A percentile compares a stretch with the other conserved stretches of the same genome.
These are phyloP conservation scores for Habrosyne pyritoides DNA, from an alignment of 2,888 invertebrate species.

Conservation along the genomic window DNA sequence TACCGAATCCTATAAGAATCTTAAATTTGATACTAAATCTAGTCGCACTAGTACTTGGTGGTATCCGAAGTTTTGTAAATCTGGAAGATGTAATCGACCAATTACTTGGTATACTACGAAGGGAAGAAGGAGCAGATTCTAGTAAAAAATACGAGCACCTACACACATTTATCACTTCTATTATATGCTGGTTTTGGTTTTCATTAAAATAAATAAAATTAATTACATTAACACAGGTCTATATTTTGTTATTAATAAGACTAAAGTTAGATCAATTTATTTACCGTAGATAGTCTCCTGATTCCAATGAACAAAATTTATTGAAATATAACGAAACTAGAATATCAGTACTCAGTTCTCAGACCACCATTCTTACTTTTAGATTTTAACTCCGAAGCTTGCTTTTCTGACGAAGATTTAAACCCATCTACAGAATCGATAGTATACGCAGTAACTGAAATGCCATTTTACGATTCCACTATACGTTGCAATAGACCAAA, in stretches of 20 bases:
- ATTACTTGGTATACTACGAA: constrained; percentile 34
- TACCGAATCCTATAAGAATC: background rate
- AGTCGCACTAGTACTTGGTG: constrained; percentile 16
- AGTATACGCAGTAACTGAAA: background rate
- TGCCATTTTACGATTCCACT: background rate
- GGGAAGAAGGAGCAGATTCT: constrained; percentile 8
- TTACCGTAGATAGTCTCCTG: too few relatives aligned
- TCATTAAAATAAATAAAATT: background rate
- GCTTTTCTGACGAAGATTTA: background rate
- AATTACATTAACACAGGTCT: too few relatives aligned
- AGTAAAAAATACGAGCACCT: background rate
- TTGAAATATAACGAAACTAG: background rate
- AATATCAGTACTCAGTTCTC: too few relatives aligned
- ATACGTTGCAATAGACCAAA: background rate
- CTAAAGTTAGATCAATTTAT: too few relatives aligned
- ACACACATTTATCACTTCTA: constrained; percentile 15
- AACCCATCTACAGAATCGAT: background rate
- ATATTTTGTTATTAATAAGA: too few relatives aligned
- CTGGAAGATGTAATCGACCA: constrained; percentile 38
- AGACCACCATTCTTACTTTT: background rate
- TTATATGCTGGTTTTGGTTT: constrained; percentile 6
- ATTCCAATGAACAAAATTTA: too few relatives aligned
- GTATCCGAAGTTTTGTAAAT: constrained; percentile 28
- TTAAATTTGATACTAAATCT: background rate
- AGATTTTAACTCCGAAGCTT: background rate